Base-by-base conservation (phyloP, 2,797 vertebrate species). In the Cephalopachus bancanus region DNA sequence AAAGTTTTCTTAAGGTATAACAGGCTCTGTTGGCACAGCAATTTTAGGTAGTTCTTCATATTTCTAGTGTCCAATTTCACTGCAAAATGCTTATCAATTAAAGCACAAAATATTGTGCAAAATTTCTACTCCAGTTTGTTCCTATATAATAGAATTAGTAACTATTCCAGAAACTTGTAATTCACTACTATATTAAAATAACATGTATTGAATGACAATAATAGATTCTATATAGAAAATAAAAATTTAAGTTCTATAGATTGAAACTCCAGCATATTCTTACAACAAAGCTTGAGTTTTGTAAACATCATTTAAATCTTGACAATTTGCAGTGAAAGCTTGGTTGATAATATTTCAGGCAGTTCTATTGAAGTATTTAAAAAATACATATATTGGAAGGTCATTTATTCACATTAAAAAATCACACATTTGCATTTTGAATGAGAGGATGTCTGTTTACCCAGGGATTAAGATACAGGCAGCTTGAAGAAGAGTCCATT, bases 301-400 rank as follows among this genome's bases (percentile, higher is more conserved):
- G 4, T 76, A 93, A 93, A 94, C 10, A 83, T 84, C 81, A 75
- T 81, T 96, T 79, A 81, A 97, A 86, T 81, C 7, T 95, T 12
- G 7, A n/a, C 5, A 83, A 24, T 86, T 86, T 79, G 33, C 2
- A 37, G 11, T 51, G 44, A 44, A 5, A 72, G 1, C 17, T 87
- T 89, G 20, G 33, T 6, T 81, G 74, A 37, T 51, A 75, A 33
- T 44, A 83, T 91, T 92, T 57, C 51, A 96, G n/a, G 20, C 17
- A 74, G 7, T 59, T 79, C 24, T 91, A 2, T 4, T 65, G 37
- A 90, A 71, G 3, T 0, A 81, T 69, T 90, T 93, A 87, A 26
- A 94, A 95, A 94, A 10, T 28, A 1, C 71, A 2, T 91, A 12
- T 57, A 91, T 79, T 88, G 20, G 17, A 96, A 97, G 3, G 12